phyloP scores from a whole-genome alignment of 2,113 vertebrate genomes.

The Blennius ocellaris region DNA sequence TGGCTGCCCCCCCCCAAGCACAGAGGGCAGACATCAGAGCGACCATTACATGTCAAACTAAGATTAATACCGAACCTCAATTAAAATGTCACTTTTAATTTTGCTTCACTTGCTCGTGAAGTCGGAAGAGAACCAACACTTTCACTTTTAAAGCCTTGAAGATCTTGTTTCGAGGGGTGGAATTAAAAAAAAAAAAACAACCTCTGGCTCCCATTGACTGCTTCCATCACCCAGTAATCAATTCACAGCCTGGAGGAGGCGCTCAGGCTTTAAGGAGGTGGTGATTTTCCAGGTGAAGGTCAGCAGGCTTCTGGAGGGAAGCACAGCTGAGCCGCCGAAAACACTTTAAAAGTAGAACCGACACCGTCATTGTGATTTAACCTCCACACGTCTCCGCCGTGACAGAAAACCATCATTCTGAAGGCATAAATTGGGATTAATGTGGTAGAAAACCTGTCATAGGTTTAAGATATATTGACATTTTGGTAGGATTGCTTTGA shows the following conservation, averaged over 20 bases:
- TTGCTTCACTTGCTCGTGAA: conserved; percentile 5
- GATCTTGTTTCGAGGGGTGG: background rate
- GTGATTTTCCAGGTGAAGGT: background rate
- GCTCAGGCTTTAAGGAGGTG: background rate
- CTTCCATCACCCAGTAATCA: background rate
- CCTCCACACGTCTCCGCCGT: too few species aligned
- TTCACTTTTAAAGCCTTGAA: background rate
- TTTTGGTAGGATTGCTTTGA: too few species aligned
- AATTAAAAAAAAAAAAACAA: background rate
- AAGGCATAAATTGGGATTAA: too few species aligned
- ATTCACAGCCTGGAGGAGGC: background rate
- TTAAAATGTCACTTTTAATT: conserved; percentile 38
- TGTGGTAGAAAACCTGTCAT: too few species aligned
- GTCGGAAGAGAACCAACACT: too few species aligned
- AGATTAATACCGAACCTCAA: conserved; percentile 17
- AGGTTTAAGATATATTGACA: too few species aligned
- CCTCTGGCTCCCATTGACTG: background rate
- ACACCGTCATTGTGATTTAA: too few species aligned
- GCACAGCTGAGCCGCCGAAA: background rate
- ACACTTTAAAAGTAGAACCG: too few species aligned
- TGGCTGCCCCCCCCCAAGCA: background rate
- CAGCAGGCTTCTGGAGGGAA: background rate
- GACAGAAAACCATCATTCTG: too few species aligned
- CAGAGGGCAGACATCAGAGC: conserved; percentile 1
- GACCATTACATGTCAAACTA: conserved; percentile 6